Percentiles rank a stretch among this genome's conserved stretches.
phyloP scores from a whole-genome alignment of 2,888 invertebrate genomes.

The Drosophila aldrichi region DNA sequence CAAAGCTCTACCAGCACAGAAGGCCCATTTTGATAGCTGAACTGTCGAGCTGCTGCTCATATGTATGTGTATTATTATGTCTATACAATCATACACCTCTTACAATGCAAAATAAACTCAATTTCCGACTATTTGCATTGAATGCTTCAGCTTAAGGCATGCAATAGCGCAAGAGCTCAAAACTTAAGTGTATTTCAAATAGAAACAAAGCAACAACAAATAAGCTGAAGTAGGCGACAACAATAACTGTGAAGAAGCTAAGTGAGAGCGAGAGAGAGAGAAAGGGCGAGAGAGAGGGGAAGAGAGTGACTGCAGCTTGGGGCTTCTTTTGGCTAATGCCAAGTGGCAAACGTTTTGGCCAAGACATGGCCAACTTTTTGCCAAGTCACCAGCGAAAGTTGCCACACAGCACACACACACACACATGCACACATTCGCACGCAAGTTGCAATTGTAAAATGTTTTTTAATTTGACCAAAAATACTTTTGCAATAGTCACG shows the following conservation, averaged over 20 bases:
- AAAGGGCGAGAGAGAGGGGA: background rate
- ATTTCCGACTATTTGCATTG: no score
- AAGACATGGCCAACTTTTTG: slow-evolving; percentile 57
- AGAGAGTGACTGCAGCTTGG: slow-evolving; percentile 28
- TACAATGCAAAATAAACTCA: no score
- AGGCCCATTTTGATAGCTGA: no score
- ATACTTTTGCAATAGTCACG: slow-evolving; percentile 73
- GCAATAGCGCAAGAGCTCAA: background rate
- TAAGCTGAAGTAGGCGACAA: slow-evolving; percentile 28
- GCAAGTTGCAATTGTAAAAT: slow-evolving; percentile 68
- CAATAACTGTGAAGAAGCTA: slow-evolving; percentile 56
- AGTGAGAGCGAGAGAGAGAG: background rate
- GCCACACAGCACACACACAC: slow-evolving; percentile 30
- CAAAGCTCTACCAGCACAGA: no score
- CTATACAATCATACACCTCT: no score
- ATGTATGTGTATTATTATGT: no score
- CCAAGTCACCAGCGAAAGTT: slow-evolving; percentile 59
- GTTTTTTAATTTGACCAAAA: slow-evolving; percentile 78
- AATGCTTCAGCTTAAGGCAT: background rate
- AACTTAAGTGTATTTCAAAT: background rate
- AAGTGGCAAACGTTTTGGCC: slow-evolving; percentile 68
- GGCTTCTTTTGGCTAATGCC: slow-evolving; percentile 42
- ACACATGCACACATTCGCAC: slow-evolving; percentile 22
- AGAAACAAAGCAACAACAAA: slow-evolving; percentile 11
- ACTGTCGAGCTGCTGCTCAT: no score